Conservation (phyloP, 2,113 vertebrate species). For the Xenopus tropicalis region UCB_Xtro_10.0 CM004444.2:35108501-35109000, state of each 20-base stretch:
- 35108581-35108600: conserved; percentile 63
- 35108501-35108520: conserved; percentile 43
- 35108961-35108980: not conserved
- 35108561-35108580: conserved; percentile 45
- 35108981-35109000: conserved; percentile 4
- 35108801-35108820: not conserved
- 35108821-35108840: too few relatives aligned
- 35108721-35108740: conserved; percentile 69
- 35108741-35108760: conserved; percentile 59
- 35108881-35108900: too few relatives aligned
- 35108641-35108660: conserved; percentile 73
- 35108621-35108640: conserved; percentile 66
- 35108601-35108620: conserved; percentile 73
- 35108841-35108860: too few relatives aligned
- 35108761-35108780: not conserved
- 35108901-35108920: too few relatives aligned
- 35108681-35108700: conserved; percentile 75
- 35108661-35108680: conserved; percentile 74
- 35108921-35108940: not conserved
- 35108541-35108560: conserved; percentile 62
- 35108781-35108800: conserved; percentile 10
- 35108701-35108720: conserved; percentile 75
- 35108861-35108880: too few relatives aligned
- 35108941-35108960: not conserved
- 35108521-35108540: conserved; percentile 51